phyloP scores from a whole-genome alignment of 2,888 invertebrate species.

The Cantharis rufa region DNA sequence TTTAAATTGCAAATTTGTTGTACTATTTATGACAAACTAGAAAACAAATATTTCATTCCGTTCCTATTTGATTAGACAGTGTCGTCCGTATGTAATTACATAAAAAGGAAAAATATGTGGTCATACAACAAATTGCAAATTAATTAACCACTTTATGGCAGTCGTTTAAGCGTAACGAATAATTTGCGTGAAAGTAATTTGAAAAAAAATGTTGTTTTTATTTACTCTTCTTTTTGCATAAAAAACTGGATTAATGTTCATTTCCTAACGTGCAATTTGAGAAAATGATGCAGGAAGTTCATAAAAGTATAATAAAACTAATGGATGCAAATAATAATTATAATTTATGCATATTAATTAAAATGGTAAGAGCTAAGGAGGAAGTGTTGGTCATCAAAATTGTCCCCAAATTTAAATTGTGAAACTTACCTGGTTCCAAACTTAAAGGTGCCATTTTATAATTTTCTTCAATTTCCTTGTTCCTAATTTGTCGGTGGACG shows the following conservation, averaged over 20 bases:
- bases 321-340: neutral
- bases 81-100: neutral
- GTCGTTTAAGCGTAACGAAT: neutral
- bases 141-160: neutral
- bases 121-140: neutral
- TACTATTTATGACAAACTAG: neutral
- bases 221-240: neutral
- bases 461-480: slow-evolving; percentile 4
- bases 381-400: neutral
- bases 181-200: neutral
- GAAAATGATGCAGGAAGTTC: neutral
- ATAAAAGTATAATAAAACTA: neutral
- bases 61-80: neutral
- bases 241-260: neutral
- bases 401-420: neutral
- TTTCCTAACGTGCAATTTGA: neutral
- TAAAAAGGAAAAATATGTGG: neutral
- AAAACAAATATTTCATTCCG: neutral
- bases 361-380: neutral
- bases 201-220: neutral
- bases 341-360: neutral
- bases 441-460: slow-evolving; percentile 8
- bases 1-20: neutral
- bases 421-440: slow-evolving; percentile 13
- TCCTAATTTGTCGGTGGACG: neutral